Percentiles rank a stretch among this genome's conserved stretches.
These are phyloP conservation scores for Leucophora obtusa DNA, from an alignment of 2,888 invertebrate genomes.

Conservation along the genomic window DNA sequence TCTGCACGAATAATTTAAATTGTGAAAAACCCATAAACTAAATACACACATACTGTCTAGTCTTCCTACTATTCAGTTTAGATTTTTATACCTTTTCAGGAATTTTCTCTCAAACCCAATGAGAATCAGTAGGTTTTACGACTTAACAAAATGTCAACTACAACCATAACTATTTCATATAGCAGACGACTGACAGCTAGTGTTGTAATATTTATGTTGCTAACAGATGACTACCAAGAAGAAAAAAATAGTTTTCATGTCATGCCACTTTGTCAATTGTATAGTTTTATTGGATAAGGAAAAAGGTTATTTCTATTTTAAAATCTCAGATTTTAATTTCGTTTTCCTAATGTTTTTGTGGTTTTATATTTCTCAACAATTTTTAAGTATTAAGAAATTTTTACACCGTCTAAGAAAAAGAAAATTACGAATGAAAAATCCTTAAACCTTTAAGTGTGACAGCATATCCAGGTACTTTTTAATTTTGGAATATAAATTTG, in stretches of 20 bases:
- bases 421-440: no score
- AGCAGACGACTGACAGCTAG: conserved; percentile 32
- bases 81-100: conserved; percentile 34
- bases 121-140: conserved; percentile 60
- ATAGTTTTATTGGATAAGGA: conserved; percentile 10
- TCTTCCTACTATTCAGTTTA: background rate
- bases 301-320: conserved; percentile 1
- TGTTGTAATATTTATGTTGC: conserved; percentile 55
- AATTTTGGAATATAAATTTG: no score
- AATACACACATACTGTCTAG: conserved; percentile 3
- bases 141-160: conserved; percentile 63
- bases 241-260: conserved; percentile 27
- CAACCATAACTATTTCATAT: conserved; percentile 47
- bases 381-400: no score
- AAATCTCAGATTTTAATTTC: no score
- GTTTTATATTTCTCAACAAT: no score
- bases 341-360: no score
- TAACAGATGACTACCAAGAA: conserved; percentile 54
- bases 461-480: no score
- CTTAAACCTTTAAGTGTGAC: no score
- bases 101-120: conserved; percentile 35
- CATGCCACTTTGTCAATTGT: conserved; percentile 11
- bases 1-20: conserved; percentile 68
- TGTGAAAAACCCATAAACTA: conserved; percentile 52
- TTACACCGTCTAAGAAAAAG: no score